These are phyloP conservation scores for Phyllostomus discolor DNA, from an alignment of 2,113 vertebrate species.

Conservation along the genomic window DNA sequence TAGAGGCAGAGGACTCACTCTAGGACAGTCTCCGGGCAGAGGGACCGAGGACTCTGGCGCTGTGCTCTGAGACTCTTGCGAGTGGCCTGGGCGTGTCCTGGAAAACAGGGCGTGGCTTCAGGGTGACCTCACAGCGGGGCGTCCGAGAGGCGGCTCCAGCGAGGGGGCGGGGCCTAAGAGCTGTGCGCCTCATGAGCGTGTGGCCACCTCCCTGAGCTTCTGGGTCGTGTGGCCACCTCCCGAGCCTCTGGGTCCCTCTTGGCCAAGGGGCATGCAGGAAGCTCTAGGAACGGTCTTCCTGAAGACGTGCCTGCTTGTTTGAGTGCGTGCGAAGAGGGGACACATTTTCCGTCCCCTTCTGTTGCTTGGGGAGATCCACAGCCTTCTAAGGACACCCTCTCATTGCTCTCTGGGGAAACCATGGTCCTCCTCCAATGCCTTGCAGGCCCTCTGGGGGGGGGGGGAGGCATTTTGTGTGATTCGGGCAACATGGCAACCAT, in stretches of 20 bases:
- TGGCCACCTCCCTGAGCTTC: no score
- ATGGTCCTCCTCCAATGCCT: background rate
- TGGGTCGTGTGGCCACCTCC: no score
- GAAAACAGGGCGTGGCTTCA: background rate
- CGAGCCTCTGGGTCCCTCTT: no score
- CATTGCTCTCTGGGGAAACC: background rate
- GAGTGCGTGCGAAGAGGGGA: background rate
- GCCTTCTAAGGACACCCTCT: background rate
- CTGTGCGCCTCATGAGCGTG: rapidly evolving
- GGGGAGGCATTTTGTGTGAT: background rate
- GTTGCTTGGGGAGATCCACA: background rate
- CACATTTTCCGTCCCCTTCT: background rate
- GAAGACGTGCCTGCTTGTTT: background rate
- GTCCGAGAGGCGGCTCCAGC: background rate
- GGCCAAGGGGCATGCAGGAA: no score
- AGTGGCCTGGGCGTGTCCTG: background rate
- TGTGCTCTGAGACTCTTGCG: background rate
- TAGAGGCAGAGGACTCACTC: background rate
- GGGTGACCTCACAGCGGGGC: background rate
- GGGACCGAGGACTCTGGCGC: background rate
- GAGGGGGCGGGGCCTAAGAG: background rate
- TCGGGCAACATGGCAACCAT: background rate
- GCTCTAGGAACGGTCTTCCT: background rate
- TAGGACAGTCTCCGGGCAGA: background rate
- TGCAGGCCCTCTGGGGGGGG: background rate